A percentile compares a stretch with the other conserved stretches of the same genome.
phyloP scores from a whole-genome alignment of 2,797 vertebrate species.

The Otolemur crassicaudatus region DNA sequence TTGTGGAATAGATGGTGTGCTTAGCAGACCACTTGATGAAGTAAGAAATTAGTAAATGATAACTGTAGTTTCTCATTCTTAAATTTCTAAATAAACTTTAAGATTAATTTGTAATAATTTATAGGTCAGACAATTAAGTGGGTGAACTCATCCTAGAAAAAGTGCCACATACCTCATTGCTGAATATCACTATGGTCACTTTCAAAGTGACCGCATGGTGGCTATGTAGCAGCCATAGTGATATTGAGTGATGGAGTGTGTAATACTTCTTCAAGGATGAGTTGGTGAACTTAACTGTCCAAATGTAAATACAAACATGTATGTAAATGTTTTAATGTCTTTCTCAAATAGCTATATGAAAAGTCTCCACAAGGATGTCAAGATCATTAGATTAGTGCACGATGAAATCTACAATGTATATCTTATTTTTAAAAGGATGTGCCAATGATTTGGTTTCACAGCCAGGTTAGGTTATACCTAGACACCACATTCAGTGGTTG shows the following conservation, averaged over 20 bases:
- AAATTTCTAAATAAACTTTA: conserved; percentile 23
- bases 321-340: not conserved
- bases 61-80: not conserved
- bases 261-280: too few relatives aligned
- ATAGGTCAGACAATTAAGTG: too few relatives aligned
- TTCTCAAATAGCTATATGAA: conserved; percentile 22
- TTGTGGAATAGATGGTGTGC: too few relatives aligned
- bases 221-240: too few relatives aligned
- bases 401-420: not conserved
- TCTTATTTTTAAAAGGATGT: not conserved
- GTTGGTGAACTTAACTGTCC: too few relatives aligned
- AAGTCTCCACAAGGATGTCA: not conserved
- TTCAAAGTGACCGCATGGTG: too few relatives aligned
- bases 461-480: not conserved
- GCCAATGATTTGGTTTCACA: not conserved
- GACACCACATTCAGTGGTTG: not conserved
- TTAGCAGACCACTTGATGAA: not conserved
- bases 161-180: too few relatives aligned
- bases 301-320: not conserved
- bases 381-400: not conserved
- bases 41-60: not conserved
- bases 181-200: too few relatives aligned
- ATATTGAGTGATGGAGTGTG: too few relatives aligned
- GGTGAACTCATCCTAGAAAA: too few relatives aligned
- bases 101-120: not conserved